Base-by-base conservation (phyloP, 64 coral and sea anemone genomes). In the Hydrozoanthus tunicans region DNA sequence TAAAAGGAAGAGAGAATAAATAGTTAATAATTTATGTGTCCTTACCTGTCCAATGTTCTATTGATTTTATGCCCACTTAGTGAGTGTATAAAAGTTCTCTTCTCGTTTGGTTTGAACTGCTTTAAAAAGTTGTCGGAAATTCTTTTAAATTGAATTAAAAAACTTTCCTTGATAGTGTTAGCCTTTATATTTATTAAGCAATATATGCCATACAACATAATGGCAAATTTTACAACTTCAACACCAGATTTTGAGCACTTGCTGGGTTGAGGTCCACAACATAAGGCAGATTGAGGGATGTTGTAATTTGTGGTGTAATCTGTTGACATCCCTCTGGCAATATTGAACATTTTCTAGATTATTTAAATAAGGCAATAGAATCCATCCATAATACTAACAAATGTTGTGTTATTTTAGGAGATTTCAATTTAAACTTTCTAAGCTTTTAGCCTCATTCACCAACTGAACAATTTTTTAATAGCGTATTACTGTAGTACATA, bases 381-480 rank as follows among this genome's bases (percentile, higher is more conserved):
- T 43, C 32, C 32, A 43, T 43, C 32, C 32, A 43, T 43, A 43
- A 43, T 43, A 43, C 32, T 43, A 43, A 43, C 32, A 43, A 43
- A 43, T 2, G 32, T 43, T 43, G 32, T 43, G 32, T 43, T 43
- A 43, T 43, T 43, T 43, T 43, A 43, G 32, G 32, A 43, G 32
- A 43, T 43, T 43, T 43, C 32, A 43, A 43, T 43, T 43, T 43
- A 43, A 43, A 43, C 32, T 43, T 43, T 43, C 32, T 43, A 43
- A 43, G 32, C 32, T 43, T 43, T 43, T 43, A 80, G 78, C 51
- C 78, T 80, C 78, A 80, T 80, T 80, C 78, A 80, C 78, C 78
- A 80, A 56, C 52, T 80, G 78, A 80, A 80, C 78, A 80, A 80
- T 80, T 80, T 80, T 80, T 80, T 80, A 80, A 80, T 80, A 80